Conservation (phyloP, 2,888 invertebrate genomes). For the Acanthopleura granulata region DNA sequence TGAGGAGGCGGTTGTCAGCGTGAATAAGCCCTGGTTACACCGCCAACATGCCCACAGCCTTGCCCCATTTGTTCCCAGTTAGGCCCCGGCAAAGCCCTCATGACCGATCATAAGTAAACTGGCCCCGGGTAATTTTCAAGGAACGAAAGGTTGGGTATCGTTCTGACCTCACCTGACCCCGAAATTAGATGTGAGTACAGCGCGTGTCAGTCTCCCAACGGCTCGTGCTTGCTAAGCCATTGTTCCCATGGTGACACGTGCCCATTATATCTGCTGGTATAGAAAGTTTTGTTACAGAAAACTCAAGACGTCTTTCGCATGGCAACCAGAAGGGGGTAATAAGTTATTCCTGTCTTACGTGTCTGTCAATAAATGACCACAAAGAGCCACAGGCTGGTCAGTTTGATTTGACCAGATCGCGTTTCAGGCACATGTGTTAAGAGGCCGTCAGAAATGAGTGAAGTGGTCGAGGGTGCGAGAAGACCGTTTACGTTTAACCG, state of each 20-base stretch:
- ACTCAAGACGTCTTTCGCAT: too few relatives aligned
- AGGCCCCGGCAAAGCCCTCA: background rate
- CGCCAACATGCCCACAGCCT: too few relatives aligned
- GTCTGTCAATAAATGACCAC: too few relatives aligned
- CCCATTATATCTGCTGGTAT: background rate
- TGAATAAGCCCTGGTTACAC: background rate
- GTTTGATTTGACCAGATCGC: too few relatives aligned
- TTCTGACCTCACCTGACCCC: background rate
- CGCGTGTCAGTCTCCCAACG: background rate
- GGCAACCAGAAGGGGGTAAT: too few relatives aligned
- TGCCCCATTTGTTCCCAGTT: too few relatives aligned
- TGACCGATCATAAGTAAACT: slow-evolving; percentile 8
- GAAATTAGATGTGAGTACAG: background rate
- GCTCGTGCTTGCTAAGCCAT: background rate
- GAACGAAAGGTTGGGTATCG: background rate
- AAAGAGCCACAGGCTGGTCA: too few relatives aligned
- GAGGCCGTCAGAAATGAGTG: too few relatives aligned
- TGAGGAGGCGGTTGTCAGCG: background rate
- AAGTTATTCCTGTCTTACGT: too few relatives aligned
- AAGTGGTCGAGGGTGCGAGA: too few relatives aligned
- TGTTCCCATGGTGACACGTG: slow-evolving; percentile 1
- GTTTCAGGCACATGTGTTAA: too few relatives aligned
- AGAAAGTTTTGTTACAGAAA: background rate
- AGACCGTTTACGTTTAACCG: too few relatives aligned
- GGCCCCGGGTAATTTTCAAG: background rate